Evolutionary conservation across 2,888 invertebrate genomes (phyloP).

Genomic region (Ypsolopha scabrella): DNA sequence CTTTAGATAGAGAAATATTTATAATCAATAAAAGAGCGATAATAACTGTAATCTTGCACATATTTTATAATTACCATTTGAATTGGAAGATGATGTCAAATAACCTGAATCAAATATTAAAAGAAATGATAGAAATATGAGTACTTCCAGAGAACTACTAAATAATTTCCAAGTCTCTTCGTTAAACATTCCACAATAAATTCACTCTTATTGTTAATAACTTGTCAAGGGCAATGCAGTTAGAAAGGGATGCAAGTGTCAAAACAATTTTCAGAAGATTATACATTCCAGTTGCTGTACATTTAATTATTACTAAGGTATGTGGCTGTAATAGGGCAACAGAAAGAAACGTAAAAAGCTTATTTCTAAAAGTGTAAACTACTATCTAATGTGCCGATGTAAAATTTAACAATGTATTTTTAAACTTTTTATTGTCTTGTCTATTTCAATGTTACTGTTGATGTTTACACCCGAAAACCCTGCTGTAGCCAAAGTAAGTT

Average conservation of each 20-base stretch:
- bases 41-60: not conserved
- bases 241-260: too few species aligned
- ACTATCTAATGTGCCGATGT: too few species aligned
- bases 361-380: too few species aligned
- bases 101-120: not conserved
- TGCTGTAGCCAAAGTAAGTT: too few species aligned
- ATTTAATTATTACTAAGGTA: too few species aligned
- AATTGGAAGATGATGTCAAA: not conserved
- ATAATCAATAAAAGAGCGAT: not conserved
- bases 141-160: too few species aligned
- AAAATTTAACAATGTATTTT: not conserved
- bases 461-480: not conserved
- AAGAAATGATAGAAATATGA: not conserved
- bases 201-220: not conserved
- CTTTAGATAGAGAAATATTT: slow-evolving; percentile 1
- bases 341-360: too few species aligned
- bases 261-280: too few species aligned
- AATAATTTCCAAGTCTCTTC: not conserved
- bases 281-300: too few species aligned
- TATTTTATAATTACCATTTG: not conserved
- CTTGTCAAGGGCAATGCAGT: too few species aligned
- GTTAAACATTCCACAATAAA: not conserved
- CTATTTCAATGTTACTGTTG: not conserved
- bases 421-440: not conserved
- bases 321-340: too few species aligned